phyloP scores from a whole-genome alignment of 2,888 invertebrate genomes.

The Andrena camellia region DNA sequence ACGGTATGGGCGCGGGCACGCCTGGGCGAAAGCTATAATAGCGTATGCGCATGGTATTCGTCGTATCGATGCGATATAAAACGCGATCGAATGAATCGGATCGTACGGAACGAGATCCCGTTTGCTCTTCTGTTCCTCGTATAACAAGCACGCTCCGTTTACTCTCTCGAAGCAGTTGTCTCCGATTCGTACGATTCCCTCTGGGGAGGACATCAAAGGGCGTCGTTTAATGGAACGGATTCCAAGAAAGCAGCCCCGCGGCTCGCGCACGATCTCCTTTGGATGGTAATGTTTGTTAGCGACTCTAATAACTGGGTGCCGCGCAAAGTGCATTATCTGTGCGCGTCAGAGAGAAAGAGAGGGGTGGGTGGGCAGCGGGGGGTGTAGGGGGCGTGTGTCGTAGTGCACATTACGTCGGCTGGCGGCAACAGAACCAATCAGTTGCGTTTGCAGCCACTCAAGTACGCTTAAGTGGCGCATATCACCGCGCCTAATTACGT shows the following conservation, averaged over 20 bases:
- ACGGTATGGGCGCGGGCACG: constrained; percentile 1
- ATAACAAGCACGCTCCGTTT: constrained; percentile 23
- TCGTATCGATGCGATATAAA: constrained; percentile 32
- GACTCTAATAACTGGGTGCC: constrained; percentile 48
- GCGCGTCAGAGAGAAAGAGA: constrained; percentile 6
- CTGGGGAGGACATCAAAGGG: background rate
- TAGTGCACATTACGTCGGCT: constrained; percentile 58
- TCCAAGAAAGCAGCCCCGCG: constrained; percentile 5
- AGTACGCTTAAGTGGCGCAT: constrained; percentile 74
- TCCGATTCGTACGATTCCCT: background rate
- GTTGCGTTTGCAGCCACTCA: constrained; percentile 75
- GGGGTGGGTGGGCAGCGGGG: background rate
- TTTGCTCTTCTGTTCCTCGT: constrained; percentile 30
- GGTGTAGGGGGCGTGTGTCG: constrained; percentile 33
- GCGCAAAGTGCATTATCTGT: constrained; percentile 57
- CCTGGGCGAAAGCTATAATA: constrained; percentile 3
- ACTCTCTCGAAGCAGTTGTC: constrained; percentile 22
- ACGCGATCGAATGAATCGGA: constrained; percentile 13
- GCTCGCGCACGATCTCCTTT: background rate
- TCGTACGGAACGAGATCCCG: constrained; percentile 17
- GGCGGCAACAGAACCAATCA: constrained; percentile 73
- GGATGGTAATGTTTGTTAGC: constrained; percentile 37
- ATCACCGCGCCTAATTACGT: constrained; percentile 73
- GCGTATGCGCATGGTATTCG: background rate
- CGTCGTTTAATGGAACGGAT: constrained; percentile 29